These are phyloP conservation scores for Hypsopygia costalis DNA, from an alignment of 2,888 invertebrate genomes.

Conservation along the genomic window DNA sequence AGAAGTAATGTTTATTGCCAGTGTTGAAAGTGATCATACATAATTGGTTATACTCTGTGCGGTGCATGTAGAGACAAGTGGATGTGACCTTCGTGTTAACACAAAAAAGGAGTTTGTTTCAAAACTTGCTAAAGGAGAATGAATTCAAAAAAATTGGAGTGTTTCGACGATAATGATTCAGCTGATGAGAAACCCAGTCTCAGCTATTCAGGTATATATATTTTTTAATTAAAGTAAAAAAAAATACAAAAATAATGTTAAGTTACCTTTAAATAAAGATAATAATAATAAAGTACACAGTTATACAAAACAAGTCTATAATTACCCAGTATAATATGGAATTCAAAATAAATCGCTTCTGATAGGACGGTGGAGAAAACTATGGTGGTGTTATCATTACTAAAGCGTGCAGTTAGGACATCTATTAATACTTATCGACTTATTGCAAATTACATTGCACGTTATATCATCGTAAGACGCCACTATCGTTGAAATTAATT, in stretches of 20 bases:
- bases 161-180: constrained; percentile 66
- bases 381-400: constrained; percentile 22
- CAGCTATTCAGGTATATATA: constrained; percentile 71
- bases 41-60: constrained; percentile 29
- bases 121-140: constrained; percentile 52
- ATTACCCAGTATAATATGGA: constrained; percentile 21
- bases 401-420: constrained; percentile 29
- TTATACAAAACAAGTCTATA: constrained; percentile 17
- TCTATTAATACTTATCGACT: constrained; percentile 32
- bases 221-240: constrained; percentile 25
- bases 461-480: constrained; percentile 21
- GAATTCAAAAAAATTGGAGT: constrained; percentile 78
- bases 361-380: constrained; percentile 12
- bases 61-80: constrained; percentile 63
- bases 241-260: neutral
- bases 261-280: too few relatives aligned
- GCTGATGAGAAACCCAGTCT: constrained; percentile 71
- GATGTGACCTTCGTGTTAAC: constrained; percentile 57
- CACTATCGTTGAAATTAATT: too few relatives aligned
- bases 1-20: constrained; percentile 9
- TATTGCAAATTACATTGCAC: constrained; percentile 27
- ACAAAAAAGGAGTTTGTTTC: constrained; percentile 43
- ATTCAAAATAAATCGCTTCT: constrained; percentile 19
- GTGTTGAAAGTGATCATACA: constrained; percentile 21
- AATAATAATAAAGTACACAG: neutral